Evolutionary conservation across 1,140 invertebrate species (phyloP), one percentile per base, ranked within the genome.

Genomic region (Drosophila auraria): DNA sequence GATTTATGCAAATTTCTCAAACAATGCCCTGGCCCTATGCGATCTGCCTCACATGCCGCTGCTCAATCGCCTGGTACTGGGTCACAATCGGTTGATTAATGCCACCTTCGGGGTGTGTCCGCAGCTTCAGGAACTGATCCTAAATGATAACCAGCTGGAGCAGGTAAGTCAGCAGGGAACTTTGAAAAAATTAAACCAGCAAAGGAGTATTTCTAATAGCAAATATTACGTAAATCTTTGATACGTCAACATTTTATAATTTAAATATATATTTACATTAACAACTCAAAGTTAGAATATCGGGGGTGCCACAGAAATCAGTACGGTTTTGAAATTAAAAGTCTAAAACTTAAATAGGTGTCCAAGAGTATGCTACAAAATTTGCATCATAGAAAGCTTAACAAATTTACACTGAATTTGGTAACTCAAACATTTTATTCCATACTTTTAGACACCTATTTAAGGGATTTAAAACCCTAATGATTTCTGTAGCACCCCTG

Each of bases 1-100:
- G 77, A 71, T 79, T 73, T 72, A 78, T 66, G 89, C 82, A 2
- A 92, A 93, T 66, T 90, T 93, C 56, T 83, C 91, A n/a, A 59
- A 91, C 42, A 93, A 93, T 50, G 20, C 68, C 2, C 50, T 93
- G 30, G 30, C 38, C 50, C 45, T 50, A 3, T 58, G 84, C 3
- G 80, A 89, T 47, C n/a, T 82, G 64, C 75, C 86, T 2, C 71
- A 72, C 12, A 66, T 90, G 68, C 54, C 61, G 42, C 45, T 80
- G 36, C 77, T 92, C 33, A 71, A 78, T 49, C 65, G 61, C 15
- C 78, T 93, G 15, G 63, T 91, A 59, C 75, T 93, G 42, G 65
- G 76, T 17, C 62, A 78, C 68, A 93, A 93, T 61, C 75, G 80
- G 7, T 60, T 93, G 74, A 71, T 44, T 4, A 83, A 72, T 60